Evolutionary conservation across 2,113 vertebrate species (phyloP), one percentile per base, ranked within the genome.

Genomic region (Thunnus maccoyii): DNA sequence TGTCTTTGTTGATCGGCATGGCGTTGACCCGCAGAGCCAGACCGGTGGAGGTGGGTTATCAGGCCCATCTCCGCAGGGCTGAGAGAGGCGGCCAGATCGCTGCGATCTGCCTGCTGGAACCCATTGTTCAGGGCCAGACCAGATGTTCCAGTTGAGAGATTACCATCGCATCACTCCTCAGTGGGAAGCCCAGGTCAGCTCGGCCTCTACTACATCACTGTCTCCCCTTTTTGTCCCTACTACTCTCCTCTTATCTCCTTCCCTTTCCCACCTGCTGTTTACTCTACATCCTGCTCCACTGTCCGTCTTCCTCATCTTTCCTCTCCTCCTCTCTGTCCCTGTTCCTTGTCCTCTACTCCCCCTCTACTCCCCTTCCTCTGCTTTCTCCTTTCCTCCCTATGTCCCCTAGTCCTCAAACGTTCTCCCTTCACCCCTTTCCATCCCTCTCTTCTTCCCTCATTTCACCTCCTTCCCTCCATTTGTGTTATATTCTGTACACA

Each of bases 141-240:
- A 91, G 91, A 92, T 93, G 88, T 87, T 92, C 58, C 80, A 82
- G 80, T 74, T 78, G 90, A 80, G 82, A 92, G 92, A 91, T 93
- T 69, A 62, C 1, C 63, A 91, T 89, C 90, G 17, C 18, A 65
- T 89, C 88, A 73, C 47, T 88, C 87, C 78, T 65, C 85, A 32
- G 64, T 22, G 68, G 17, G 66, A 75, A 70, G 72, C 73, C 71
- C 60, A 27, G 77, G 12, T 36, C 14, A 2, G 5, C n/a, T 56
- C 52, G 3, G 7, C 58, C 27, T n/a, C 14, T 54, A 56, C 20
- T 22, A 10, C 22, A 1, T 72, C 65, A 20, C 65, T 6, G 17
- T 67, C 58, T 5, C 61, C 10, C 1, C 27, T 18, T 30, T 16
- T 15, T 50, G 16, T 14, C 12, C 20, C 1, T 44, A 7, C 30